Evolutionary conservation across 2,797 vertebrate species (phyloP), one percentile per base, ranked within the genome.

Genomic region (Sparus aurata): DNA sequence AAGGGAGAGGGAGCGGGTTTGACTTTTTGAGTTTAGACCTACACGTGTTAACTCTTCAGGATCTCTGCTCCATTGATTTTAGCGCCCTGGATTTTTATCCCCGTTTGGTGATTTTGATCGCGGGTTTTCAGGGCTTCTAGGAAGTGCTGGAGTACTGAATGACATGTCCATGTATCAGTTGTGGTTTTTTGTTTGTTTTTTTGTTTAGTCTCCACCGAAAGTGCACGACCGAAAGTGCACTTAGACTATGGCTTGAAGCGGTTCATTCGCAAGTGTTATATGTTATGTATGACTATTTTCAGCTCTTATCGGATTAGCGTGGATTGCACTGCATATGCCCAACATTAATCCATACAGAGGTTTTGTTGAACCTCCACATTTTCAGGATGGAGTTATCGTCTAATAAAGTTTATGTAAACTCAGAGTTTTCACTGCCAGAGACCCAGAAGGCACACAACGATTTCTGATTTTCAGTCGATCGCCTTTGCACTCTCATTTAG

Each of bases 21-120:
- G 25, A 34, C 67, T 43, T 38, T 54, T 43, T n/a, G 78, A 88
- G 72, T 87, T 83, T 13, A 73, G 50, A 55, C 49, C 20, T 66
- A 23, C 79, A 79, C 69, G 72, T 82, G 76, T 64, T 66, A 61
- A 63, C 47, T 69, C 57, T 23, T 53, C n/a, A 0, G 30, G 30
- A 63, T 72, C 23, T 54, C 53, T 54, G 46, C 6, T 20, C 2
- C 49, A n/a, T 22, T 57, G n/a, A 64, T 55, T 73, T 73, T 30
- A 60, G 63, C 16, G 7, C 22, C 41, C 25, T 13, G 20, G 25
- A 9, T 76, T 45, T 47, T 71, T 25, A 4, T 17, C 57, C 20
- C 3, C 1, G 4, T 20, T n/a, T 3, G 46, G 17, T 69, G 34
- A 34, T 67, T 58, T 60, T 27, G 22, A 43, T 79, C 52, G 1